A percentile compares a stretch with the other conserved stretches of the same genome.
phyloP scores from a whole-genome alignment of 2,113 vertebrate genomes.

The Colius striatus region DNA sequence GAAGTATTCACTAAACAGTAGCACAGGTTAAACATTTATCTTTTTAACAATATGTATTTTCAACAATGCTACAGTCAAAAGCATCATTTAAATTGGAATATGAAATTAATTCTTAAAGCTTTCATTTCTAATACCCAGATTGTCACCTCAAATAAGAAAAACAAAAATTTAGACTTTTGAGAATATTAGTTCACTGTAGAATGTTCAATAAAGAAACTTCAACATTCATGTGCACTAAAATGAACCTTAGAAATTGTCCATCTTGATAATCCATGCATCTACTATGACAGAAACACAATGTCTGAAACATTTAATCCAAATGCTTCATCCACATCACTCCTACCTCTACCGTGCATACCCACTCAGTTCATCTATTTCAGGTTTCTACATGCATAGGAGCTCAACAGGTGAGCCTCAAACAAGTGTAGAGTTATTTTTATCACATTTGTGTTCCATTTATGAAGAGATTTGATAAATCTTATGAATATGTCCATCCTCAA shows the following conservation, averaged over 20 bases:
- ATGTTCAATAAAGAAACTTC: background rate
- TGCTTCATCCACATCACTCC: background rate
- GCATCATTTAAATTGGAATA: background rate
- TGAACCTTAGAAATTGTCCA: background rate
- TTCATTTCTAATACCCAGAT: background rate
- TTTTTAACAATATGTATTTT: background rate
- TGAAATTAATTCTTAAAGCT: background rate
- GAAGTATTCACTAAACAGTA: background rate
- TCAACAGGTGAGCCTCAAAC: background rate
- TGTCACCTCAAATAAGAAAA: background rate
- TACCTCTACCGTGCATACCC: background rate
- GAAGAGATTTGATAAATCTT: background rate
- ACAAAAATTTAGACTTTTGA: background rate
- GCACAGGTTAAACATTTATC: background rate
- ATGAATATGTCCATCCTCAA: background rate
- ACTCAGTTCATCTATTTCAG: background rate
- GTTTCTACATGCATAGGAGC: background rate
- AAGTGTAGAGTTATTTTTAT: background rate
- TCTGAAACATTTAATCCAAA: background rate
- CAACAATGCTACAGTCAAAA: background rate
- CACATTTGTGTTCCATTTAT: background rate
- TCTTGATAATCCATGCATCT: background rate
- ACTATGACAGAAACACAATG: background rate
- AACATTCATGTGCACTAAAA: background rate
- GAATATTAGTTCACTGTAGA: background rate